Base-by-base conservation (phyloP, 2,797 vertebrate species). In the Pteropus rufus region DNA sequence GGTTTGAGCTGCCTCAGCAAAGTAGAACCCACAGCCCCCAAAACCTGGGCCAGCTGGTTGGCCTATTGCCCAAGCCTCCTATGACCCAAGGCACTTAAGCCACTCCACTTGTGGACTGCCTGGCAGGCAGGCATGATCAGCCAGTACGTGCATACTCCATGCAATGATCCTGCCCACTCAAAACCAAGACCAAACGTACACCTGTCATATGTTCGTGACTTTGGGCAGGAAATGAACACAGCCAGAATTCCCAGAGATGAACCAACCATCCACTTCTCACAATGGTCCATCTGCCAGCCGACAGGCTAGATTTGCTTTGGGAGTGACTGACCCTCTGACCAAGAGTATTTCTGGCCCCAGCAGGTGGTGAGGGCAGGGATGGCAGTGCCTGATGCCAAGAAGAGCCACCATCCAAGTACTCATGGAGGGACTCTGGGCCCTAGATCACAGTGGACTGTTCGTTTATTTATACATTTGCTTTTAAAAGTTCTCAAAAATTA, bases 61-160 rank as follows among this genome's bases (percentile, higher is more conserved):
- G 16, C 8, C 41, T 41, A 1, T 39, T 41, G n/a, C 31, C 67
- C 86, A 16, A 39, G 34, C 29, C 70, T 65, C 64, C 65, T 41
- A 5, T 14, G 41, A 62, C 54, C 60, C 23, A 7, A 23, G 56
- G n/a, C 49, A 1, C 23, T 5, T 3, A 64, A 21, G 31, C 23
- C 31, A 0, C 39, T 24, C 49, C 2, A 0, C 94, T 52, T 19
- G 64, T 49, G 1, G 44, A 3, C 83, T 52, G 54, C 64, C 77
- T 0, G 0, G 64, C 65, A 44, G 0, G 64, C 65, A 44, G 46
- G 39, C 29, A 10, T 2, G 5, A 21, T 52, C 18, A 21, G 26
- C 60, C 54, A 11, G 36, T 58, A 29, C 1, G 1, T 1, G 1
- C 31, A 26, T 14, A 19, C 34, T 31, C 3, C 15, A 0, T 5